Conservation (phyloP, 2,797 vertebrate species). For the Hephaestus fuliginosus region DNA sequence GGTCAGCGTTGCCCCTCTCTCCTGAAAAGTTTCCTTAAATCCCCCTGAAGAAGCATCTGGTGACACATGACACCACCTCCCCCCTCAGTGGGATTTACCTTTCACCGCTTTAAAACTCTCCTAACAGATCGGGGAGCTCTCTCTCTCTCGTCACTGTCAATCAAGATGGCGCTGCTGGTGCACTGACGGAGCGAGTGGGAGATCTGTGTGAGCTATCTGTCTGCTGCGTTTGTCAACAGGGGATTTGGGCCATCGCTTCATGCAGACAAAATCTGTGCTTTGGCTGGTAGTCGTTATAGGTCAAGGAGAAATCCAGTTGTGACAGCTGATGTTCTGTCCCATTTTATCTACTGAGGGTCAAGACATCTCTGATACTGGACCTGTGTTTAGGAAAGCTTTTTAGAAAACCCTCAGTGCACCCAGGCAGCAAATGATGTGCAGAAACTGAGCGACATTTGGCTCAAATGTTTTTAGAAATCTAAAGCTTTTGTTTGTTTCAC, state of each 20-base stretch:
- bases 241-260: constrained; percentile 20
- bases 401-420: not conserved
- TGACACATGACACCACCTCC: not conserved
- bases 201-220: constrained; percentile 9
- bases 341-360: constrained; percentile 11
- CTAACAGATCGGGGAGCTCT: constrained; percentile 19
- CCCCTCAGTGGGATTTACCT: constrained; percentile 14
- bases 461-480: not conserved
- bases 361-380: not conserved
- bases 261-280: constrained; percentile 12
- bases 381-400: not conserved
- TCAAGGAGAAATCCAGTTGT: constrained; percentile 24
- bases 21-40: not conserved
- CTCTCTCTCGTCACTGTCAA: constrained; percentile 14
- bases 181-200: not conserved
- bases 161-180: constrained; percentile 4
- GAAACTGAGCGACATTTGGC: not conserved
- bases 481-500: not conserved
- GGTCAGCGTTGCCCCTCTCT: not conserved
- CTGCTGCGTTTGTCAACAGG: constrained; percentile 24
- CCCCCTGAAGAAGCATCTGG: constrained; percentile 6
- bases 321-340: constrained; percentile 18
- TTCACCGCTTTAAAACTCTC: constrained; percentile 19
- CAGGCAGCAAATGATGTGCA: not conserved
- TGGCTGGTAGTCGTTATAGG: constrained; percentile 4